A percentile compares a stretch with the other conserved stretches of the same genome.
phyloP scores from a whole-genome alignment of 1,140 invertebrate species.

The Brachionus koreanus region DNA sequence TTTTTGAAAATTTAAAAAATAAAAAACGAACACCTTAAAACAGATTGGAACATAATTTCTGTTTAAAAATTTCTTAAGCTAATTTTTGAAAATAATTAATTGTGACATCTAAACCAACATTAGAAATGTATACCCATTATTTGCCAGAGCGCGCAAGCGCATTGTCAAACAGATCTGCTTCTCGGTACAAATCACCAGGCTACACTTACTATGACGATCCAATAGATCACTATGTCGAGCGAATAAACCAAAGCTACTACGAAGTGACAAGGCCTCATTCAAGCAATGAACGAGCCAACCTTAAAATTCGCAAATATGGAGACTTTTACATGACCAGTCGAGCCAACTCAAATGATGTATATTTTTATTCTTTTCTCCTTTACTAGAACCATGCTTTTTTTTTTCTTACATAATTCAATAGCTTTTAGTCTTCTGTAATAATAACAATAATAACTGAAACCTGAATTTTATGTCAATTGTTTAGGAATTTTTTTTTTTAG shows the following conservation, averaged over 20 bases:
- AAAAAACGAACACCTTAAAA: not conserved
- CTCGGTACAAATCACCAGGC: not conserved
- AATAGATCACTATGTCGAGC: conserved; percentile 24
- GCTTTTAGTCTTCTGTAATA: not conserved
- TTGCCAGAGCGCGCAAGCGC: not conserved
- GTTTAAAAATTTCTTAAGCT: not conserved
- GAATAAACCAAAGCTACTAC: not conserved
- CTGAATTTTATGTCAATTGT: conserved; percentile 8
- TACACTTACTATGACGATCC: not conserved
- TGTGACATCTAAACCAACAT: not conserved
- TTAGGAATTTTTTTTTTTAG: not conserved
- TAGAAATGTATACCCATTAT: conserved; percentile 12
- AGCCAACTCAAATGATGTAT: conserved; percentile 13
- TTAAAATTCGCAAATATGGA: not conserved
- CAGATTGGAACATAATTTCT: not conserved
- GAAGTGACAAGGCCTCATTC: not conserved
- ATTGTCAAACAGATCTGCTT: not conserved
- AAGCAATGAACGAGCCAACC: not conserved
- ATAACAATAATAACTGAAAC: not conserved
- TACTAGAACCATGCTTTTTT: not conserved
- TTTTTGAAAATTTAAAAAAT: not conserved
- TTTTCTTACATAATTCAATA: not conserved
- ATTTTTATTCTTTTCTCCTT: not conserved
- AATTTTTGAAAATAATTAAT: not conserved
- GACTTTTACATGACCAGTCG: conserved; percentile 27